Evolutionary conservation across 1,140 invertebrate species (phyloP), one percentile per base, ranked within the genome.

Genomic region (Caenorhabditis latens): DNA sequence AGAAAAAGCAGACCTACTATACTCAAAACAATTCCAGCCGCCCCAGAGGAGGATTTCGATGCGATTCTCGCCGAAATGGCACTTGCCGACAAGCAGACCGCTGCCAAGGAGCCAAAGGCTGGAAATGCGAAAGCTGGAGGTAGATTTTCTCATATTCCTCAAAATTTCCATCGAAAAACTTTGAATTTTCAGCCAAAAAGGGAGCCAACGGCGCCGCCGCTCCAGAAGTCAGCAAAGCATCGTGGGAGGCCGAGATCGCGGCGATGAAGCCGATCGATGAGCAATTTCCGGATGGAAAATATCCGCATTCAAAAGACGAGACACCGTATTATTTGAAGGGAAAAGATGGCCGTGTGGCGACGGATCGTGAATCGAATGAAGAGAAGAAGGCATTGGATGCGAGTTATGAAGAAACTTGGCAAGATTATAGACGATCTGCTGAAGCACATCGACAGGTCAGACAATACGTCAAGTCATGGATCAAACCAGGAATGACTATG

Each of bases 401-500:
- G 16, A 92, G 94, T 13, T 94, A 94, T 65, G 92, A 91, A 9
- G 96, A 99, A 90, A 95, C 97, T 89, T 99, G 99, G 98, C 92
- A 97, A 92, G 97, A 99, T 94, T 95, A 98, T 48, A 95, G 98
- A 89, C 95, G 96, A 89, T 98, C 98, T 40, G 98, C 98, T 46
- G 98, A 99, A 94, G 97, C 97, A 83, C 98, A 99, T 93, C 95
- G 98, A 93, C 93, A 97, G 95, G 98, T 97, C 11, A 94, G 97
- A 65, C 95, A 97, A 93, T 95, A 98, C 92, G 97, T 99, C 91
- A 95, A 95, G 90, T 94, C 95, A 42, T 97, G 95, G 94, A 96
- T 99, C 19, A 98, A 98, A 93, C 97, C 98, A 0, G 98, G 98
- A 86, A 99, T 99, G 97, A 97, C 95, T 0, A 99, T 99, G 97